A percentile compares a stretch with the other conserved stretches of the same genome.
Evolutionary conservation across 2,113 vertebrate species (phyloP).

Genomic region (Charina bottae): DNA sequence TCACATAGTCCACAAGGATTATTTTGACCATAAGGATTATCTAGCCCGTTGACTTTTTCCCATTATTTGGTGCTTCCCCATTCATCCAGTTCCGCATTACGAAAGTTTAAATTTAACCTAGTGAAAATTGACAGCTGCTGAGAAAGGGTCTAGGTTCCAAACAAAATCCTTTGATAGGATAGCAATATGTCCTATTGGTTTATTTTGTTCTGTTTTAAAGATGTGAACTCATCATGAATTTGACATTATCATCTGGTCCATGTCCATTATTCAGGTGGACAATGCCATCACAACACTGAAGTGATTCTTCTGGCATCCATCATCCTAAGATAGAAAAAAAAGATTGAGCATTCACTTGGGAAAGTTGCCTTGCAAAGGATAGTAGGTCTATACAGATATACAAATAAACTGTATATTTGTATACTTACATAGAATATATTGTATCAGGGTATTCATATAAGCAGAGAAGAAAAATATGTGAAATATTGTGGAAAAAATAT

Average conservation of each 20-base stretch:
- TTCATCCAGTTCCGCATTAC: not conserved
- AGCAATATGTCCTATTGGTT: not conserved
- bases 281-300: not conserved
- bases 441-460: not conserved
- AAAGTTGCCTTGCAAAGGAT: not conserved
- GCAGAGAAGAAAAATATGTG: not conserved
- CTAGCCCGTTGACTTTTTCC: no score
- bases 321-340: not conserved
- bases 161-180: not conserved
- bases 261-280: not conserved
- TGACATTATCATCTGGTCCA: not conserved
- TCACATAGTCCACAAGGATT: not conserved
- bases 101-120: not conserved
- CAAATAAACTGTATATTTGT: not conserved
- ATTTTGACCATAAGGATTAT: no score
- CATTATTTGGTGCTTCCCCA: no score
- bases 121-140: not conserved
- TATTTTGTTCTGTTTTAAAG: not conserved
- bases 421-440: not conserved
- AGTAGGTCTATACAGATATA: not conserved
- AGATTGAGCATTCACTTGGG: no score
- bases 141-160: not conserved
- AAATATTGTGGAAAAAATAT: not conserved
- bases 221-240: not conserved
- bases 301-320: not conserved